Base-by-base conservation (phyloP, 1,140 invertebrate genomes). In the Drosophila repleta region DNA sequence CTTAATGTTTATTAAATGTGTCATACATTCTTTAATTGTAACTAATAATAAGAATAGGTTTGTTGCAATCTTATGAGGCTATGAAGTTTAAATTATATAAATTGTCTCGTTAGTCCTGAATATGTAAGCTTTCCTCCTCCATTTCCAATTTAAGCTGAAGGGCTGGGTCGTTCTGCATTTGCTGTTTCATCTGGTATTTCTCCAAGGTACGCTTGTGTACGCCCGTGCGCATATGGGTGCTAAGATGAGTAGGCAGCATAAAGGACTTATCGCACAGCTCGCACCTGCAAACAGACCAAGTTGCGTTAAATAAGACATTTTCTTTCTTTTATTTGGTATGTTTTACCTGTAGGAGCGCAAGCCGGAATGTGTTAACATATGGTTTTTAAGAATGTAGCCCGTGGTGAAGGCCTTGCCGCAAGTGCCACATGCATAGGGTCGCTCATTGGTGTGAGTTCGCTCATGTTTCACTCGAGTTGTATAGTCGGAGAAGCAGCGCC, bases 381-480 rank as follows among this genome's bases (percentile, higher is more conserved):
- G 85, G 52, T 90, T 90, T 43, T 90, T 90, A 0, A 90, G 75
- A 55, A 90, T 85, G 53, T 90, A 85, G 20, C 82, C 93, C 71
- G 93, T 93, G 15, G 93, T 94, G 58, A 94, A 94, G 8, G 93
- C 93, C 78, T 94, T 94, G 11, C 93, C 93, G 64, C 93, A 94
- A 57, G 93, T 93, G 20, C 88, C 90, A 66, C 93, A 94, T 65
- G 92, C 93, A 68, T 93, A 94, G 3, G 93, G 93, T 7, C 93
- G 82, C 69, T 94, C 93, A 62, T 94, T 94, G 20, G 93, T 94
- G 79, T 94, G 93, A 48, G 93, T 94, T 10, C 93, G 77, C 43
- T 90, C 85, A 13, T 90, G 85, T 62, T 90, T 90, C 1, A 90
- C 85, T 1, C 81, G 74, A 6, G 85, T 90, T 39, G 81, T 90